Percentiles rank a stretch among this genome's conserved stretches.
Conservation (phyloP, 1,140 invertebrate species). For the Pemphigus obesinymphae region DNA sequence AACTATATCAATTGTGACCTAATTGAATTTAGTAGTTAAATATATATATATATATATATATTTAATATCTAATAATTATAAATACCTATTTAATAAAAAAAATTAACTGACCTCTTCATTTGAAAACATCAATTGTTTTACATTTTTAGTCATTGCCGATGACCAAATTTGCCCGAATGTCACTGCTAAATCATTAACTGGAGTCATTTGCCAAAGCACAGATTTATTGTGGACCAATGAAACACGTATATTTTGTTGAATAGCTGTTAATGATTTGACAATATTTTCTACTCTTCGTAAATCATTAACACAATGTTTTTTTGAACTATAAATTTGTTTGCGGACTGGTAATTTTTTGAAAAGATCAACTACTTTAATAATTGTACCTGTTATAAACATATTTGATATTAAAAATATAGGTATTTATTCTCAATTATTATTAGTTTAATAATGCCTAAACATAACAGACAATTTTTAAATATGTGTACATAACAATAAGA, state of each 20-base stretch:
- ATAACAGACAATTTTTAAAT: too few relatives aligned
- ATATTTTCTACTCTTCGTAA: slow-evolving; percentile 59
- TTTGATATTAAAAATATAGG: too few relatives aligned
- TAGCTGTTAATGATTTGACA: slow-evolving; percentile 56
- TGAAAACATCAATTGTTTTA: slow-evolving; percentile 50
- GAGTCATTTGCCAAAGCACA: slow-evolving; percentile 57
- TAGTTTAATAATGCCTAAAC: too few relatives aligned
- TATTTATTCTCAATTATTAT: too few relatives aligned
- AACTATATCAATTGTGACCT: slow-evolving; percentile 53
- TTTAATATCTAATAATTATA: not conserved
- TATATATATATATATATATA: slow-evolving; percentile 34
- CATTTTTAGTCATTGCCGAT: slow-evolving; percentile 51
- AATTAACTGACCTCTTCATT: slow-evolving; percentile 46
- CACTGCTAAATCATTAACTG: slow-evolving; percentile 51
- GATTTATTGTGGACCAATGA: slow-evolving; percentile 56
- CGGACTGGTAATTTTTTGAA: slow-evolving; percentile 63
- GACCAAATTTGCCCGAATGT: slow-evolving; percentile 54
- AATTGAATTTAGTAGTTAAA: not conserved
- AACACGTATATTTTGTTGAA: slow-evolving; percentile 55
- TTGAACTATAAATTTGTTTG: slow-evolving; percentile 56
- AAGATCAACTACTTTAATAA: slow-evolving; percentile 55
- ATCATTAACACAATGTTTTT: slow-evolving; percentile 56
- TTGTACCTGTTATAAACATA: slow-evolving; percentile 55
- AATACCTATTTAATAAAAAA: too few relatives aligned
- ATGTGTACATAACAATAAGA: too few relatives aligned